Conservation (phyloP, 2,888 invertebrate species). For the Polydesmus complanatus region DNA sequence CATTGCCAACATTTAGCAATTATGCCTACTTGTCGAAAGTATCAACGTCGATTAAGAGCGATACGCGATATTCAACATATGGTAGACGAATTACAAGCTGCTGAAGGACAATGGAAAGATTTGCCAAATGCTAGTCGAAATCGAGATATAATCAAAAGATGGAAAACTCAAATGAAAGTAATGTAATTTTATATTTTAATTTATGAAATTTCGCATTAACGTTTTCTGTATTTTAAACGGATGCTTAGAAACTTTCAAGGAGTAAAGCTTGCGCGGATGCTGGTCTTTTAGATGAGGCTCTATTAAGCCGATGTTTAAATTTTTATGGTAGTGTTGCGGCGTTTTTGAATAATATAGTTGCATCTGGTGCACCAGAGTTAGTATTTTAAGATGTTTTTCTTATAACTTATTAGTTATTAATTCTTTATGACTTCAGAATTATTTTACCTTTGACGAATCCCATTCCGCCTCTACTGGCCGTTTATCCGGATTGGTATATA, state of each 20-base stretch:
- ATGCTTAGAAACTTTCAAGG: conserved; percentile 41
- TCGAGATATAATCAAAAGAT: conserved; percentile 65
- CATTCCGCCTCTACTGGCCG: conserved; percentile 62
- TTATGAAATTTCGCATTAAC: not conserved
- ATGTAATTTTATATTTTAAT: not conserved
- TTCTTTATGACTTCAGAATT: not conserved
- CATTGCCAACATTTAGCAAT: conserved; percentile 87
- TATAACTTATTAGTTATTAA: not conserved
- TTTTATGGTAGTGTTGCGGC: conserved; percentile 80
- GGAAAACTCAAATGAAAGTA: conserved; percentile 72
- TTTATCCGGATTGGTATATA: conserved; percentile 89
- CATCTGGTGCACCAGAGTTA: conserved; percentile 29
- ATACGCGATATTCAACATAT: conserved; percentile 75
- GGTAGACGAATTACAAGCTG: conserved; percentile 61
- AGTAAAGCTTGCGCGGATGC: conserved; percentile 87
- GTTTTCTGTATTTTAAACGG: conserved; percentile 6
- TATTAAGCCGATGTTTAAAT: conserved; percentile 65
- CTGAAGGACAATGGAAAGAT: conserved; percentile 68
- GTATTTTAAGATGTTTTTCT: conserved; percentile 2
- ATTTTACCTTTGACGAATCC: conserved; percentile 41
- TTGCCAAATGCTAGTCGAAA: conserved; percentile 61
- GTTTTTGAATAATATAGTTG: conserved; percentile 43
- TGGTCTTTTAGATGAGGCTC: conserved; percentile 66
- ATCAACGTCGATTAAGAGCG: conserved; percentile 56
- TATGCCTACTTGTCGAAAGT: conserved; percentile 74